A percentile compares a stretch with the other conserved stretches of the same genome.
These are phyloP conservation scores for Heloderma charlesbogerti DNA, from an alignment of 2,113 vertebrate genomes.

Conservation along the genomic window DNA sequence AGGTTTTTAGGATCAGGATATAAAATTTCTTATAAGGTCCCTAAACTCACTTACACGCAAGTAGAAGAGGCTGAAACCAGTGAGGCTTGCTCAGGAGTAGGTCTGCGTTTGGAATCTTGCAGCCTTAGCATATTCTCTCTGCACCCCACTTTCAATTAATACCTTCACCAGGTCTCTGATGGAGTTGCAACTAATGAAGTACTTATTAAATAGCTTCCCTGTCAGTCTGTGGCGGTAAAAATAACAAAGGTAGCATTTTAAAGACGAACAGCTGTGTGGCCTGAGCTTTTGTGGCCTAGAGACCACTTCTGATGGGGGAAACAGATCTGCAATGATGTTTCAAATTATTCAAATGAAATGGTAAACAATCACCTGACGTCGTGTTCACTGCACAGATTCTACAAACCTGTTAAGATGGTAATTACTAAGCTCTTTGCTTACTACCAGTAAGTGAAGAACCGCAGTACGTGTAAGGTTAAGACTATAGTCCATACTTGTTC, in stretches of 20 bases:
- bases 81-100: not conserved
- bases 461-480: not conserved
- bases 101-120: not conserved
- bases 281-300: not conserved
- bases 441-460: not conserved
- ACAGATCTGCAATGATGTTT: not conserved
- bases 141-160: not conserved
- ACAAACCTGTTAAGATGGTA: not conserved
- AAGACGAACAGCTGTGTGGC: not conserved
- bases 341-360: not conserved
- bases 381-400: not conserved
- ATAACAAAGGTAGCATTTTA: not conserved
- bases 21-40: not conserved
- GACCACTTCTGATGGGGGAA: not conserved
- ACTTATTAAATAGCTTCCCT: not conserved
- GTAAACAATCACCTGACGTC: not conserved
- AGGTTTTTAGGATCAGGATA: not conserved
- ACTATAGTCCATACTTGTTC: too few relatives aligned
- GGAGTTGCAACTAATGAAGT: not conserved
- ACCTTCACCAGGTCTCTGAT: not conserved
- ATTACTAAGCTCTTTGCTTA: not conserved
- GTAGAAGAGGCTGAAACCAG: not conserved
- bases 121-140: too few relatives aligned
- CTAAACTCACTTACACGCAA: not conserved
- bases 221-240: not conserved